Percentiles rank a stretch among this genome's conserved stretches.
Conservation (phyloP, 2,888 invertebrate species). For the Drosophila fulvimacula region DNA sequence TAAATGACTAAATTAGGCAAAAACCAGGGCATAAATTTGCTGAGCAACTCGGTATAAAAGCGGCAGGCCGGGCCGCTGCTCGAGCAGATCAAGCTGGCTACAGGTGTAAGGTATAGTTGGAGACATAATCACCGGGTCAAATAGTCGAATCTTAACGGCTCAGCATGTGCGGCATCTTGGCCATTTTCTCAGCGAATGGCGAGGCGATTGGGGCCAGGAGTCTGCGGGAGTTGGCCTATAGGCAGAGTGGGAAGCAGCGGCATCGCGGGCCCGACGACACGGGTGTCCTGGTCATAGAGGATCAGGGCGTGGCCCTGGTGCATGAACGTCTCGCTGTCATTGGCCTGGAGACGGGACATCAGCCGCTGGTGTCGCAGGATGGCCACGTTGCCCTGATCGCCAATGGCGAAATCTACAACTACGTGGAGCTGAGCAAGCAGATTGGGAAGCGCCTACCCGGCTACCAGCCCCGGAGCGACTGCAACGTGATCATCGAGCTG, state of each 20-base stretch:
- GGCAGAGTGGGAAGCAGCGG: conserved; percentile 81
- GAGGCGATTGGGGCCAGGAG: conserved; percentile 51
- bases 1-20: conserved; percentile 30
- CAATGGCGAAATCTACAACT: conserved; percentile 83
- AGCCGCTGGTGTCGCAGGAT: conserved; percentile 78
- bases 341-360: conserved; percentile 81
- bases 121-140: background rate
- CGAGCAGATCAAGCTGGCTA: conserved; percentile 18
- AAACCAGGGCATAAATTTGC: conserved; percentile 26
- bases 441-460: conserved; percentile 71
- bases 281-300: conserved; percentile 68
- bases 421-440: conserved; percentile 67
- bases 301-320: conserved; percentile 78
- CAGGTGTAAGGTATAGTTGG: conserved; percentile 10
- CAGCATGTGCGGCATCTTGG: conserved; percentile 83
- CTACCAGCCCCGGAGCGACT: conserved; percentile 81
- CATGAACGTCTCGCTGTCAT: conserved; percentile 82
- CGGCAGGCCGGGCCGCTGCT: background rate
- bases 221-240: conserved; percentile 80
- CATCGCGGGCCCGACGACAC: conserved; percentile 83
- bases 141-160: background rate
- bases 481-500: conserved; percentile 81
- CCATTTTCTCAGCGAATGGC: conserved; percentile 76
- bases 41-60: conserved; percentile 40
- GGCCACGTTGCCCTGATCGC: conserved; percentile 76